Conservation (phyloP, 2,113 vertebrate species). For the Tretioscincus oriximinensis region DNA sequence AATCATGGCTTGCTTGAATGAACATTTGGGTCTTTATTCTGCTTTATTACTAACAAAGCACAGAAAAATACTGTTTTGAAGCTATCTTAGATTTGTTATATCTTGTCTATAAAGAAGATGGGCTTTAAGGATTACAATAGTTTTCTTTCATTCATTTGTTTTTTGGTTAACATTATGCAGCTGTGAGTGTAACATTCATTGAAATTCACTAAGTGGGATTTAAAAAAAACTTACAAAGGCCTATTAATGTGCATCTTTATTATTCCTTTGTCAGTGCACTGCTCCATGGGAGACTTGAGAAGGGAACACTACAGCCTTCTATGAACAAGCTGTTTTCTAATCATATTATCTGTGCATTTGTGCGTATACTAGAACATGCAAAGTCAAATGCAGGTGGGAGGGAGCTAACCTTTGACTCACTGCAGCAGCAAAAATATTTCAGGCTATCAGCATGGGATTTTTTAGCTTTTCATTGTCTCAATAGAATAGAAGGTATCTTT, state of each 20-base stretch:
- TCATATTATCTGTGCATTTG: slow-evolving; percentile 39
- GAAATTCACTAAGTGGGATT: slow-evolving; percentile 12
- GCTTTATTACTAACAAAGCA: slow-evolving; percentile 36
- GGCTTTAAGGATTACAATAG: slow-evolving; percentile 31
- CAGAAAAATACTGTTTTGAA: slow-evolving; percentile 35
- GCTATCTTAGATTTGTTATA: slow-evolving; percentile 39
- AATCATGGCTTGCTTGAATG: background rate
- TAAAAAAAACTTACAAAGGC: slow-evolving; percentile 5
- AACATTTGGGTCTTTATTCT: slow-evolving; percentile 29
- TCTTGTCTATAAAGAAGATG: slow-evolving; percentile 13
- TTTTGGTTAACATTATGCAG: slow-evolving; percentile 8
- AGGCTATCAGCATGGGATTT: slow-evolving; percentile 47
- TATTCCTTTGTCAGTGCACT: slow-evolving; percentile 31
- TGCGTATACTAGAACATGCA: slow-evolving; percentile 43
- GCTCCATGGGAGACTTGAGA: slow-evolving; percentile 40
- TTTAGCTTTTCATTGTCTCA: slow-evolving; percentile 54
- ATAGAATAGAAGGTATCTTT: slow-evolving; percentile 48
- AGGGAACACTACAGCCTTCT: slow-evolving; percentile 22
- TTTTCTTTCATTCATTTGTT: slow-evolving; percentile 32
- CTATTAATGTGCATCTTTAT: slow-evolving; percentile 15
- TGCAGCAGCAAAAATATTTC: slow-evolving; percentile 45
- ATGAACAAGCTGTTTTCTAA: slow-evolving; percentile 46
- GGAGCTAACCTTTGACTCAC: slow-evolving; percentile 57
- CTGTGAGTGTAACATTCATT: slow-evolving; percentile 34
- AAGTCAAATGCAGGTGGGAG: slow-evolving; percentile 52